A percentile compares a stretch with the other conserved stretches of the same genome.
Conservation (phyloP, 2,888 invertebrate genomes). For the Linnaemya tessellans region DNA sequence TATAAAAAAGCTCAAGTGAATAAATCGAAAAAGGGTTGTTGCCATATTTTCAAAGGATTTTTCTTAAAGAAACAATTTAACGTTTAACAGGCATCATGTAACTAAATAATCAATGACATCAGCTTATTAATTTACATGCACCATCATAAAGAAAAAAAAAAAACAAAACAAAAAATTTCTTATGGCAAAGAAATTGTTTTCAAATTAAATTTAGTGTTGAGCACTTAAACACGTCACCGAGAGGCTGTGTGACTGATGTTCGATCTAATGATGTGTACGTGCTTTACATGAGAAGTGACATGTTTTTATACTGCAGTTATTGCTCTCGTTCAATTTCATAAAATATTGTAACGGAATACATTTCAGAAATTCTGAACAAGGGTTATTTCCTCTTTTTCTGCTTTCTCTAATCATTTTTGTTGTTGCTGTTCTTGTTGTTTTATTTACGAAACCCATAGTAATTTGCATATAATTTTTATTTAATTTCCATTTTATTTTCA, state of each 20-base stretch:
- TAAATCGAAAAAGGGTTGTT: constrained; percentile 53
- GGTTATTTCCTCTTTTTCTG: constrained; percentile 54
- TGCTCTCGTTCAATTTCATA: background rate
- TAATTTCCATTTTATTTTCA: constrained; percentile 54
- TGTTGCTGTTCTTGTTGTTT: background rate
- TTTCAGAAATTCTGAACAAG: constrained; percentile 52
- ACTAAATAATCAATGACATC: constrained; percentile 35
- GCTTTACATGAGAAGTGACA: constrained; percentile 67
- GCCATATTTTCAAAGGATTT: constrained; percentile 20
- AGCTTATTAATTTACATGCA: constrained; percentile 42
- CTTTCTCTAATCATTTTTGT: constrained; percentile 34
- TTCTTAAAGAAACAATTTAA: constrained; percentile 26
- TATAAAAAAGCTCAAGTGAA: background rate
- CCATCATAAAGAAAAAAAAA: background rate
- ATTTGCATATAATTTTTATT: constrained; percentile 71
- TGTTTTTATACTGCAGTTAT: background rate
- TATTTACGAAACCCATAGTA: constrained; percentile 50
- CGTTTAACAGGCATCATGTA: constrained; percentile 9
- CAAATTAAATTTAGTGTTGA: constrained; percentile 37
- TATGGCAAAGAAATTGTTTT: constrained; percentile 43
- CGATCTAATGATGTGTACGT: constrained; percentile 59
- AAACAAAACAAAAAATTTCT: constrained; percentile 3
- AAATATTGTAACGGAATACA: constrained; percentile 52
- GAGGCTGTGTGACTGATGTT: constrained; percentile 1
- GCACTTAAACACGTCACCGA: constrained; percentile 15